Percentiles rank a stretch among this genome's conserved stretches.
Conservation (phyloP, 2,888 invertebrate species). For the Papilio protenor region DNA sequence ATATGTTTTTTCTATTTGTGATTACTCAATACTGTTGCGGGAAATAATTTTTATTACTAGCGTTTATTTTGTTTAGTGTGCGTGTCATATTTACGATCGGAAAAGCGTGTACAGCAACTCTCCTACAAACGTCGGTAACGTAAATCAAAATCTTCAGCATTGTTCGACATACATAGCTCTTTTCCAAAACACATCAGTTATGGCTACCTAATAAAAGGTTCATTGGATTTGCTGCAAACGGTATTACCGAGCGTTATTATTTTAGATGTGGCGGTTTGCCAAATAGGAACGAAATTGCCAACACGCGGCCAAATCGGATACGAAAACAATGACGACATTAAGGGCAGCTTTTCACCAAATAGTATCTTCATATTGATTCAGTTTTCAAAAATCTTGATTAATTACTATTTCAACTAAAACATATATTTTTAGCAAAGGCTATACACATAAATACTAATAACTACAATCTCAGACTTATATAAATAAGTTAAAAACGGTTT, state of each 20-base stretch:
- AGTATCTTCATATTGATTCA: not conserved
- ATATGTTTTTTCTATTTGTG: not conserved
- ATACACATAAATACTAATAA: too few relatives aligned
- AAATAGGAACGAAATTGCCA: slow-evolving; percentile 68
- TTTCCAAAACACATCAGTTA: not conserved
- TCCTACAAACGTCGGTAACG: not conserved
- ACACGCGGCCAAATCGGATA: slow-evolving; percentile 47
- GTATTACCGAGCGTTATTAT: slow-evolving; percentile 1
- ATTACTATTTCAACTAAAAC: too few relatives aligned
- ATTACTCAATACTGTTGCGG: not conserved
- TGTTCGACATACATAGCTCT: slow-evolving; percentile 8
- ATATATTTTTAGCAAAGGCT: too few relatives aligned
- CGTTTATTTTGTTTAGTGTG: slow-evolving; percentile 14
- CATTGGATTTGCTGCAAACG: slow-evolving; percentile 17
- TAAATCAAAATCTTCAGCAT: not conserved
- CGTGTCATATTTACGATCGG: slow-evolving; percentile 25
- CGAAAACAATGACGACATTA: slow-evolving; percentile 37
- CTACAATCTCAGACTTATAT: too few relatives aligned
- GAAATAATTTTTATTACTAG: not conserved
- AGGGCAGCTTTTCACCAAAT: not conserved
- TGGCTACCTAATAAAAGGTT: not conserved
- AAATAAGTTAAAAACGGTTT: too few relatives aligned
- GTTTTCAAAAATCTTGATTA: not conserved
- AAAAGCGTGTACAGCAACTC: slow-evolving; percentile 16
- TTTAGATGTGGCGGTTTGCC: slow-evolving; percentile 63